Evolutionary conservation across 2,888 invertebrate species (phyloP), one percentile per base, ranked within the genome.

Genomic region (Sesia apiformis): DNA sequence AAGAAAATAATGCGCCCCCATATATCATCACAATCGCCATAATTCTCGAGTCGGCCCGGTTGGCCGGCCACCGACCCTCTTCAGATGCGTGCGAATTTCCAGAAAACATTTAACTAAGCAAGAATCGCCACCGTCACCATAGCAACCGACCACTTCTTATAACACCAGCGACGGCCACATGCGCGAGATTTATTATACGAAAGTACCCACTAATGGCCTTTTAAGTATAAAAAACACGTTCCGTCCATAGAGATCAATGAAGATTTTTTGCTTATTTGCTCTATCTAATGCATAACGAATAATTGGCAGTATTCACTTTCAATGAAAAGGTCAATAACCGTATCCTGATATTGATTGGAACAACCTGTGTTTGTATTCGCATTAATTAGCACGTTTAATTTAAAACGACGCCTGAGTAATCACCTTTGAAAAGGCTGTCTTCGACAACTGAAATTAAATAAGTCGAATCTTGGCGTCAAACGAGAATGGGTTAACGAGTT

Each of bases 21-120:
- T 89, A 89, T 87, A 88, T 90, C 88, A 90, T 88, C 79, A 76
- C 83, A 88, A 87, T 86, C 87, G 83, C 85, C 76, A 80, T 79
- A 85, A 85, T 83, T 85, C 82, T 78, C 69, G 70, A 76, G 74
- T 69, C 76, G 77, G 76, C 74, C 70, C 64, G 74, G 70, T 60
- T 70, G 72, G 74, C 76, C 76, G 78, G 76, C 79, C 78, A 79
- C 67, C 74, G 80, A 85, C 87, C 88, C 86, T 86, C 76, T 78
- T 87, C 81, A 86, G 74, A 64, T 60, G 67, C 68, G 70, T 70
- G 72, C 68, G 77, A 77, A 78, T 74, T 78, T 72, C 72, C 74
- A 74, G 70, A 79, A 81, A 83, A 81, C 81, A 83, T 84, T 84
- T 81, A 84, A 81, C 81, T 83, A 74, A 76, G 74, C 71, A 70